phyloP scores from a whole-genome alignment of 1,140 invertebrate genomes.

The Neelides sp. region DNA sequence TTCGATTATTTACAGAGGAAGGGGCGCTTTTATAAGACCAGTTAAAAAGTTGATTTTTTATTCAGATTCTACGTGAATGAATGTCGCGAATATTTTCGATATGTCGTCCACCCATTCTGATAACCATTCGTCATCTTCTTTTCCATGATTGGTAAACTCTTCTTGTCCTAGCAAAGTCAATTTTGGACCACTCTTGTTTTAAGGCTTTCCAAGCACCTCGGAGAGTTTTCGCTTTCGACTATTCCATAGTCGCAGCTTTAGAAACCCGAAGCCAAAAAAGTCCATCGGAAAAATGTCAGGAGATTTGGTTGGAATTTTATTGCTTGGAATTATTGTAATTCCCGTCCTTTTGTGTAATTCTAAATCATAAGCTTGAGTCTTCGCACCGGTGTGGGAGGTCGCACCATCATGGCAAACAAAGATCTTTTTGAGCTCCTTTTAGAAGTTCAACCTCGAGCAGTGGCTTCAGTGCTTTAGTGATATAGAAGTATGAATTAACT shows the following conservation, averaged over 20 bases:
- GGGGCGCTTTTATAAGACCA: no score
- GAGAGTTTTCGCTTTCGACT: neutral
- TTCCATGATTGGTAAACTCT: constrained; percentile 9
- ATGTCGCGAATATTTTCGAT: neutral
- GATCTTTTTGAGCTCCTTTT: neutral
- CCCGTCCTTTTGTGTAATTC: neutral
- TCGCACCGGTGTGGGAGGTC: neutral
- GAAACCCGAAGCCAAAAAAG: no score
- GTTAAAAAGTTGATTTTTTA: no score
- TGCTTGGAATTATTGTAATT: no score
- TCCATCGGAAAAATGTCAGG: no score
- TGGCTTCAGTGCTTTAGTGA: neutral
- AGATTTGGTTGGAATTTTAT: no score
- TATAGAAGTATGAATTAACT: constrained; percentile 5
- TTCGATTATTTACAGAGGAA: no score
- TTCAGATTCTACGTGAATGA: no score
- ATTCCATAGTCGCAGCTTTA: neutral
- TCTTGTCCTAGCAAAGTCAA: neutral
- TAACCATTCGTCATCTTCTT: neutral
- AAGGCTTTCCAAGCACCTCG: constrained; percentile 9
- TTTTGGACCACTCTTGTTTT: constrained; percentile 3
- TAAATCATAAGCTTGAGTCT: neutral
- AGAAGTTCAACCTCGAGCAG: constrained; percentile 3
- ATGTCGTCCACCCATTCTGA: neutral
- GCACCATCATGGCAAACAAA: constrained; percentile 5